Base-by-base conservation (phyloP, 2,113 vertebrate genomes). In the Sula dactylatra region DNA sequence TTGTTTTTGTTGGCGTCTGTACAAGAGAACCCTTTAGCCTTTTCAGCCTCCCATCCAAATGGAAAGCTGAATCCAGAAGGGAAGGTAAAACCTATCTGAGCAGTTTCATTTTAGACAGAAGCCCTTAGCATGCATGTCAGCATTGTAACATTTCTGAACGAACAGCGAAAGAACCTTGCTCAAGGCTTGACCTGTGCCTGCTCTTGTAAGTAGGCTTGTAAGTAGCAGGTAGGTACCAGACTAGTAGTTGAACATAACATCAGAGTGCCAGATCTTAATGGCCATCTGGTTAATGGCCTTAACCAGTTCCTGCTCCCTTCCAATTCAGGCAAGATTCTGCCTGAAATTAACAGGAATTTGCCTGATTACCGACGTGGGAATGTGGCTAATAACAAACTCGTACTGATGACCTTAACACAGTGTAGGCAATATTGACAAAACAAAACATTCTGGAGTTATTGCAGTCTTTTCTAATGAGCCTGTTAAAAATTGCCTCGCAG, bases 11-110 rank as follows among this genome's bases (percentile, higher is more conserved):
- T 97, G 87, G 94, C 70, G 2, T 65, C 80, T 94, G 50, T 95
- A 93, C 90, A 97, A 97, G 96, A 97, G 58, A 95, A 88, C 84
- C 78, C 95, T 98, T 97, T 93, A 96, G 94, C 88, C 95, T 93
- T 82, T 96, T 79, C 78, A 95, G 31, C 94, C 84, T 97, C 86
- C 36, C 71, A 76, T 94, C 67, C 94, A 96, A 96, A 95, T 73
- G 86, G 81, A 96, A 95, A 96, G 38, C 92, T 89, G 90, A 69
- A 93, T 95, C 88, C 78, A 40, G 32, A 96, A 93, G 77, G 66
- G 86, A 79, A 91, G 82, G 91, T 82, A 67, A 95, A 96, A 90
- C 79, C 83, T 92, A 89, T 95, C 59, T 72, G 80, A 97, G 74
- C 77, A 88, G 62, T 92, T 97, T 93, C n/a, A 42, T 91, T 98